Base-by-base conservation (phyloP, 2,888 invertebrate genomes). In the Drosophila fungiperda region DNA sequence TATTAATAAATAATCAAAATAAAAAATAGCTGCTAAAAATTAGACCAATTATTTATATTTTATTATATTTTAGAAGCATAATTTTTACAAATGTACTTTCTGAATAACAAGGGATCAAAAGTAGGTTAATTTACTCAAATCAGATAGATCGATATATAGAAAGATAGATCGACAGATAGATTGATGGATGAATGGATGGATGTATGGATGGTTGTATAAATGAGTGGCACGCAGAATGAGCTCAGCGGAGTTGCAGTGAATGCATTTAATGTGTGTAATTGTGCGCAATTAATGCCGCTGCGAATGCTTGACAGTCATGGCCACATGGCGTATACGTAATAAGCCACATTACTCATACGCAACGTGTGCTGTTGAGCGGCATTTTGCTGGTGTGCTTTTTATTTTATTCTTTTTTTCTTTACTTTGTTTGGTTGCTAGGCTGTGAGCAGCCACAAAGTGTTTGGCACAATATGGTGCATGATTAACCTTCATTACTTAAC, bases 241-340 rank as follows among this genome's bases (percentile, higher is more conserved):
- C 83, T 79, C 81, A 82, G 67, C 68, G 58, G 65, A 74, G 38
- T 57, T 78, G 76, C 75, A 79, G 73, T 79, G 83, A 78, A 80
- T 87, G 87, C 87, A 87, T 87, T 88, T 85, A 88, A 89, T 85
- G 77, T 84, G 72, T 84, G 69, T 89, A 89, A 87, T 89, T 87
- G 85, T 85, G 85, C 55, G 83, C 87, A 87, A 87, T 87, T 87
- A 87, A 78, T 67, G 78, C 26, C 20, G 54, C 33, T 40, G 35
- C 20, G 53, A 58, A 26, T 12, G 63, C 58, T 48, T 50, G 62
- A 40, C 59, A 73, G 63, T 54, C 62, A 54, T 33, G 66, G 72
- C 70, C 85, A 87, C 86, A 80, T 86, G 86, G 49, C 83, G 83
- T 35, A 86, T 88, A 86, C 88, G 86, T 83, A 86, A 36, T 59